Percentiles rank a stretch among this genome's conserved stretches.
phyloP scores from a whole-genome alignment of 2,113 vertebrate species.

The Nothobranchius kuhntae region DNA sequence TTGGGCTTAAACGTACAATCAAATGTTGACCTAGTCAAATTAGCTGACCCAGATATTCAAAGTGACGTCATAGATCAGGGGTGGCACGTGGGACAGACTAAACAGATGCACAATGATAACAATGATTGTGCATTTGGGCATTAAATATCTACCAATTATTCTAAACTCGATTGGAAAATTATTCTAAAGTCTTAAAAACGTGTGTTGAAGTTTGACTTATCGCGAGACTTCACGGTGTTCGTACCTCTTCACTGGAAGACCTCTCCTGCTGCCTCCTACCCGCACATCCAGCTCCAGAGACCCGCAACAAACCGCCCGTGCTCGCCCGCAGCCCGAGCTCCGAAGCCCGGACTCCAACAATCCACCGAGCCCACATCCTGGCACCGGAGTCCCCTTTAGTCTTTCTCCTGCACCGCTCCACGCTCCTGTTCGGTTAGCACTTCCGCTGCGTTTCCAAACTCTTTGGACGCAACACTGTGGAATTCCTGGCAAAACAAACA shows the following conservation, averaged over 20 bases:
- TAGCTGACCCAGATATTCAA: no score
- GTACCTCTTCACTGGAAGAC: conserved; percentile 59
- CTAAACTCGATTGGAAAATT: no score
- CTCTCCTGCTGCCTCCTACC: conserved; percentile 44
- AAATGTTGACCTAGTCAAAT: no score
- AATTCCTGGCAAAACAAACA: conserved; percentile 36
- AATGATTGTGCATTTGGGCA: no score
- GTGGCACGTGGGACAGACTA: no score
- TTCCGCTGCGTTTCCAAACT: conserved; percentile 34
- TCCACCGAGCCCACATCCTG: conserved; percentile 61
- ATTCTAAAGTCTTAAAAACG: no score
- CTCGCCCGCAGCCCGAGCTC: conserved; percentile 45
- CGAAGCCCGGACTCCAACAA: conserved; percentile 17
- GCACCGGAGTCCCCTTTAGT: conserved; percentile 17
- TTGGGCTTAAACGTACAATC: no score
- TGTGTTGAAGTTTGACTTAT: no score
- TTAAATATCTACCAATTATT: no score
- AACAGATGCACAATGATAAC: no score
- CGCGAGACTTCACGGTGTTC: neutral
- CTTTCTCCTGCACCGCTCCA: neutral
- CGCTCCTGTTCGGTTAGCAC: conserved; percentile 2
- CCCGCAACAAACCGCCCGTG: conserved; percentile 34
- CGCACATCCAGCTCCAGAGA: conserved; percentile 22
- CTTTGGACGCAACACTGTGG: neutral
- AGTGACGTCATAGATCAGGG: no score